Evolutionary conservation across 2,888 invertebrate genomes (phyloP).

Genomic region (Drosophila pseudotakahashii): DNA sequence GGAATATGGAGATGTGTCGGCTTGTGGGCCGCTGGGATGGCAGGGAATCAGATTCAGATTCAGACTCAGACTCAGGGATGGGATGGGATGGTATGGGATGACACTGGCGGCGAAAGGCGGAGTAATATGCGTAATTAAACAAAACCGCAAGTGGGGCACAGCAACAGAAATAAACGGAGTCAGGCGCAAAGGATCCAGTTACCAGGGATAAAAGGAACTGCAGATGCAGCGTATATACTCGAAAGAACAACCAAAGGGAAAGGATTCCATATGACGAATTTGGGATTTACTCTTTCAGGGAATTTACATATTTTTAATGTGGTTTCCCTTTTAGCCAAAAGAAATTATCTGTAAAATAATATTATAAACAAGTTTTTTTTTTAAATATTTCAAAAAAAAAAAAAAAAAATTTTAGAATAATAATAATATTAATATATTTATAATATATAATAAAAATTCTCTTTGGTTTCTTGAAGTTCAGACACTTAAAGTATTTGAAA

Average conservation of each 20-base stretch:
- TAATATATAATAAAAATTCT: no score
- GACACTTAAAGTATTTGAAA: no score
- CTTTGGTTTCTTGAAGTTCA: no score
- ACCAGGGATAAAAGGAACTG: conserved; percentile 30
- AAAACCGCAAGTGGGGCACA: conserved; percentile 75
- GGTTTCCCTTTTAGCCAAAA: no score
- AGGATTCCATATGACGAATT: background rate
- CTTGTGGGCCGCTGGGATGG: background rate
- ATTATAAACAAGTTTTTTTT: background rate
- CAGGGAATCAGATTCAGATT: background rate
- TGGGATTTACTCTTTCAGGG: background rate
- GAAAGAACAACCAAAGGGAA: background rate
- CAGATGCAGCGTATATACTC: conserved; percentile 15
- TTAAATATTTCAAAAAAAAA: no score
- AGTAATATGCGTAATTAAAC: conserved; percentile 79
- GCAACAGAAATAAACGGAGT: conserved; percentile 33
- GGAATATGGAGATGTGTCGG: conserved; percentile 5
- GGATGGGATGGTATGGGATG: conserved; percentile 11
- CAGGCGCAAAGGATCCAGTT: conserved; percentile 32
- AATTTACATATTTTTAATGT: no score
- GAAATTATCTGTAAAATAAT: no score
- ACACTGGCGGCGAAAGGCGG: conserved; percentile 22
- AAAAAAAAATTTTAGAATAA: no score
- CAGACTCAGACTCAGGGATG: no score
- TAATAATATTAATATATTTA: no score